Conservation (phyloP, 37 sponge, comb jelly and placozoan genomes). For the Mnemiopsis leidyi region DNA sequence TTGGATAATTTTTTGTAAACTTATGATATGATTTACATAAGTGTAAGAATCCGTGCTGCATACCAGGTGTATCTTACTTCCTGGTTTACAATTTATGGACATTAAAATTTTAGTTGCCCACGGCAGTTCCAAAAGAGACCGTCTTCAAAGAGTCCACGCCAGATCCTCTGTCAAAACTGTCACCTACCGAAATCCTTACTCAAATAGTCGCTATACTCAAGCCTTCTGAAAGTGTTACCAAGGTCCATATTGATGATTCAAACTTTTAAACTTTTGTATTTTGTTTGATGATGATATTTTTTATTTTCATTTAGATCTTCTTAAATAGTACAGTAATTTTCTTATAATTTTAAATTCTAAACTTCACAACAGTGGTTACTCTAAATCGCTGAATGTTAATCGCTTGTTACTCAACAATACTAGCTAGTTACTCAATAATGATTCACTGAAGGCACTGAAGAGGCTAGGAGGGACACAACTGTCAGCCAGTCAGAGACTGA, state of each 20-base stretch:
- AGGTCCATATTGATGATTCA: too few species aligned
- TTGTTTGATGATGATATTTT: too few species aligned
- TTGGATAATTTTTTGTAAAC: too few species aligned
- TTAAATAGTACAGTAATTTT: too few species aligned
- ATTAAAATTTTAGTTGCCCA: background rate
- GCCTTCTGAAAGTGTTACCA: conserved; percentile 18
- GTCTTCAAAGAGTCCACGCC: conserved; percentile 28
- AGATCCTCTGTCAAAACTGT: conserved; percentile 25
- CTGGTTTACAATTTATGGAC: background rate
- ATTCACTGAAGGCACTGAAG: conserved; percentile 45
- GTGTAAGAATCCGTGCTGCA: background rate
- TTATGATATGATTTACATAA: too few species aligned
- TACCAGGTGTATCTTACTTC: background rate
- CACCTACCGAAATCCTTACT: background rate
- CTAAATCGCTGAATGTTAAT: too few species aligned
- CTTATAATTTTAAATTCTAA: too few species aligned
- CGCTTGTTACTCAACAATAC: too few species aligned
- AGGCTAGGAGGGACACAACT: conserved; percentile 32
- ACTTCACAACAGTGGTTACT: too few species aligned
- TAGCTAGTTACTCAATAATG: too few species aligned
- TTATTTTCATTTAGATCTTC: too few species aligned
- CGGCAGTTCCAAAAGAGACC: background rate
- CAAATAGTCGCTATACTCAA: conserved; percentile 14
- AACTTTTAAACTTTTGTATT: too few species aligned
- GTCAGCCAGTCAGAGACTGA: conserved; percentile 62